Percentiles rank a stretch among this genome's conserved stretches.
Evolutionary conservation across 2,888 invertebrate species (phyloP).

Genomic region (Charanyca ferruginea): DNA sequence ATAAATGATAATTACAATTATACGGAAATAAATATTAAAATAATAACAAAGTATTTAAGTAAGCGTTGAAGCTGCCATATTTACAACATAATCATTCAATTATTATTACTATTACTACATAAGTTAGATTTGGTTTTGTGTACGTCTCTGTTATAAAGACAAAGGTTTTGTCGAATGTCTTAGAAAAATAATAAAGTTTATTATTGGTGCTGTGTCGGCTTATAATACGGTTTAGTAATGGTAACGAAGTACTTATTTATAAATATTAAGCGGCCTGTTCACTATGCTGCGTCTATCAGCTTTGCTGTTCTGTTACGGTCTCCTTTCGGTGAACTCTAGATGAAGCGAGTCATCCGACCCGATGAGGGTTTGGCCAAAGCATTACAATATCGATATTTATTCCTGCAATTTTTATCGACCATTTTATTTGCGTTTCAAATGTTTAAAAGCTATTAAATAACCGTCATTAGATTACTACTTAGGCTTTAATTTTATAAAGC

Average conservation of each 20-base stretch:
- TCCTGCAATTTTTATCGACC: too few species aligned
- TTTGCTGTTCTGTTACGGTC: too few species aligned
- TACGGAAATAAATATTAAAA: slow-evolving; percentile 66
- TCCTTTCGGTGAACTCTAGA: too few species aligned
- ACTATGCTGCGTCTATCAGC: slow-evolving; percentile 5
- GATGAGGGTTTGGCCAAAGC: too few species aligned
- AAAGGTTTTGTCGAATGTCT: slow-evolving; percentile 29
- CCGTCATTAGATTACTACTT: too few species aligned
- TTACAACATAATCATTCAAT: slow-evolving; percentile 74
- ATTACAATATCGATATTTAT: too few species aligned
- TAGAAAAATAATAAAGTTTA: slow-evolving; percentile 12
- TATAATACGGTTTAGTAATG: slow-evolving; percentile 46
- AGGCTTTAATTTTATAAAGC: too few species aligned
- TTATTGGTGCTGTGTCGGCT: slow-evolving; percentile 34
- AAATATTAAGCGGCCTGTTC: slow-evolving; percentile 18
- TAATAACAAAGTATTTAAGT: slow-evolving; percentile 66
- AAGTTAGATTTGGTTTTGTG: slow-evolving; percentile 71
- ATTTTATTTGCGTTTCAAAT: too few species aligned
- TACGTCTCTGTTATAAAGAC: slow-evolving; percentile 23
- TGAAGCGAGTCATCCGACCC: too few species aligned
- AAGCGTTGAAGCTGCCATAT: slow-evolving; percentile 79
- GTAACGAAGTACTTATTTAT: slow-evolving; percentile 60
- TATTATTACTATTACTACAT: slow-evolving; percentile 52
- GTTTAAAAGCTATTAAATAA: too few species aligned
- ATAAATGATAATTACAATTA: slow-evolving; percentile 58